These are phyloP conservation scores for Agrypnus murinus DNA, from an alignment of 2,888 invertebrate genomes.

Conservation along the genomic window DNA sequence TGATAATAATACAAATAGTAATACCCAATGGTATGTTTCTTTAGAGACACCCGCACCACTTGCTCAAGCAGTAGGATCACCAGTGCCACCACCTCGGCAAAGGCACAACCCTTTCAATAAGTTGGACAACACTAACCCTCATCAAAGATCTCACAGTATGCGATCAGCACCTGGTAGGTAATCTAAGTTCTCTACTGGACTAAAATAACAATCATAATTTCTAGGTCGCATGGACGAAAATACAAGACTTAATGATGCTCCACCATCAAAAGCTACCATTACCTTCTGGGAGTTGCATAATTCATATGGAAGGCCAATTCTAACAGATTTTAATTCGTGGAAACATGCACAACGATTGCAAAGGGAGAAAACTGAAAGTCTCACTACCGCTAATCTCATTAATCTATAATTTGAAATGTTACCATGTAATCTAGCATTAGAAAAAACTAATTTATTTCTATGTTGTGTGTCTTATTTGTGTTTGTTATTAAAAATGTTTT, in stretches of 20 bases:
- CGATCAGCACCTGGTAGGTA: conserved; percentile 71
- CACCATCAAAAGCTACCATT: conserved; percentile 66
- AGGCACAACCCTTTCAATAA: conserved; percentile 90
- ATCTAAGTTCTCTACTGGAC: neutral
- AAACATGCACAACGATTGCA: conserved; percentile 73
- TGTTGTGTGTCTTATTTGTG: too few species aligned
- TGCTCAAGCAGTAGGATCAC: conserved; percentile 74
- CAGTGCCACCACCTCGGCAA: conserved; percentile 85
- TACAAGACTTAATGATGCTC: conserved; percentile 41
- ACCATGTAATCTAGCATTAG: too few species aligned
- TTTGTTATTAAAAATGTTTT: too few species aligned
- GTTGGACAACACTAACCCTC: conserved; percentile 67
- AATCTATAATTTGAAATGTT: conserved; percentile 65
- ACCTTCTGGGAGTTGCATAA: conserved; percentile 83
- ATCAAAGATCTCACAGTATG: conserved; percentile 74
- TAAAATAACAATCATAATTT: conserved; percentile 1
- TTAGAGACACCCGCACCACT: conserved; percentile 67
- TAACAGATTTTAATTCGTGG: conserved; percentile 82
- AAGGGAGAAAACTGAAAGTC: conserved; percentile 62
- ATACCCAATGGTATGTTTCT: conserved; percentile 62
- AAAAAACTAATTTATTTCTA: too few species aligned
- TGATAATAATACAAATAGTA: neutral
- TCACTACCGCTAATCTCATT: conserved; percentile 70
- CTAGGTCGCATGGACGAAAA: conserved; percentile 59
- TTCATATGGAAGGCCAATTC: conserved; percentile 79